Percentiles rank a stretch among this genome's conserved stretches.
These are phyloP conservation scores for Chloroceryle amazona DNA, from an alignment of 2,797 vertebrate genomes.

Conservation along the genomic window DNA sequence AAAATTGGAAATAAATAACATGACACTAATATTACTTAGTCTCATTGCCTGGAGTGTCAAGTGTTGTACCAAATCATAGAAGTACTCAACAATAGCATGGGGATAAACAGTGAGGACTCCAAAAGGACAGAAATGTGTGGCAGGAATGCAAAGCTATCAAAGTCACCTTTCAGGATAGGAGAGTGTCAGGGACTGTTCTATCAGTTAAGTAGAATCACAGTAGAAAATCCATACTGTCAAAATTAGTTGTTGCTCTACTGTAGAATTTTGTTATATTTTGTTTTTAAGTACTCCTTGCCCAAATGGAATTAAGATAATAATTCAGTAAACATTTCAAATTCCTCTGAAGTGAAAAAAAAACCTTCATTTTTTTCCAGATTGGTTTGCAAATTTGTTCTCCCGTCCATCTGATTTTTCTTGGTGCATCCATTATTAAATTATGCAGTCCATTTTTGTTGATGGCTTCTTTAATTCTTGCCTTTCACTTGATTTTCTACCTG, in stretches of 20 bases:
- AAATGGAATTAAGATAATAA: neutral
- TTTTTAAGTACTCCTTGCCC: neutral
- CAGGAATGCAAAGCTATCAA: neutral
- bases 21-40: neutral
- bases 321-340: neutral
- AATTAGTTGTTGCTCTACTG: neutral
- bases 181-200: accelerated
- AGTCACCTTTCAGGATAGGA: neutral
- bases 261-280: neutral
- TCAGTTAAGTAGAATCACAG: neutral
- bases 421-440: neutral
- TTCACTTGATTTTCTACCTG: accelerated
- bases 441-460: neutral
- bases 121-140: neutral
- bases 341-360: neutral
- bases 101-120: neutral
- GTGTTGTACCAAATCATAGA: neutral
- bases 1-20: neutral
- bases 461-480: neutral
- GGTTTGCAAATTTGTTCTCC: neutral
- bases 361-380: neutral
- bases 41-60: neutral
- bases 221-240: neutral
- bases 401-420: neutral
- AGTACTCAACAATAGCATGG: neutral